phyloP scores from a whole-genome alignment of 2,888 invertebrate genomes.

The Standfussiana lucernea region DNA sequence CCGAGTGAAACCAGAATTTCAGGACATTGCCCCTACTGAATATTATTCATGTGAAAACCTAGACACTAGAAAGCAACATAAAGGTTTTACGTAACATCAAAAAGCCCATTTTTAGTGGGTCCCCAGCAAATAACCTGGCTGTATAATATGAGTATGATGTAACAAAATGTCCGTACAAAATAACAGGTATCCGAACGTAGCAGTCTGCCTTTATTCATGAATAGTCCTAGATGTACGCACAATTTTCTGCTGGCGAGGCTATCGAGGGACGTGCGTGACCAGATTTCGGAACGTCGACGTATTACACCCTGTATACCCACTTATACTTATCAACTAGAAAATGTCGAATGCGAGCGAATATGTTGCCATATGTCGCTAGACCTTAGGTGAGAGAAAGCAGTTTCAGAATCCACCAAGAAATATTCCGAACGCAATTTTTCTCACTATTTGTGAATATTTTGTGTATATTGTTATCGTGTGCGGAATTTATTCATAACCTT shows the following conservation, averaged over 20 bases:
- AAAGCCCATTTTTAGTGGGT: slow-evolving; percentile 25
- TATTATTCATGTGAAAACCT: slow-evolving; percentile 38
- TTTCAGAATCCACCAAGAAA: slow-evolving; percentile 23
- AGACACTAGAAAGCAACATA: slow-evolving; percentile 6
- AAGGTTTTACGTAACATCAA: slow-evolving; percentile 34
- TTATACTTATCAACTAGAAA: slow-evolving; percentile 52
- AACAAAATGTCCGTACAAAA: slow-evolving; percentile 43
- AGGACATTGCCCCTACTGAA: slow-evolving; percentile 12
- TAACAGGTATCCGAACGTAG: slow-evolving; percentile 42
- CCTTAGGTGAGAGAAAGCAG: slow-evolving; percentile 15
- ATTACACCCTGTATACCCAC: slow-evolving; percentile 67
- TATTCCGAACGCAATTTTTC: slow-evolving; percentile 15
- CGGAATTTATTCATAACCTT: slow-evolving; percentile 39
- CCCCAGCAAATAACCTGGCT: slow-evolving; percentile 22
- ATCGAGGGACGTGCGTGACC: slow-evolving; percentile 74
- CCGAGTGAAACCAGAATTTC: background rate
- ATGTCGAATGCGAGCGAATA: slow-evolving; percentile 45
- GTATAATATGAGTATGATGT: slow-evolving; percentile 47
- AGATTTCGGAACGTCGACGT: slow-evolving; percentile 70
- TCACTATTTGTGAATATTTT: slow-evolving; percentile 25
- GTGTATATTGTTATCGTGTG: slow-evolving; percentile 5
- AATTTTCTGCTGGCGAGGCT: slow-evolving; percentile 70
- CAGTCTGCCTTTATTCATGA: slow-evolving; percentile 63
- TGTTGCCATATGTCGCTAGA: slow-evolving; percentile 40
- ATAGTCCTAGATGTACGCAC: slow-evolving; percentile 65